Evolutionary conservation across 1,140 invertebrate species (phyloP).

Genomic region (Ostrea denselamellosa): DNA sequence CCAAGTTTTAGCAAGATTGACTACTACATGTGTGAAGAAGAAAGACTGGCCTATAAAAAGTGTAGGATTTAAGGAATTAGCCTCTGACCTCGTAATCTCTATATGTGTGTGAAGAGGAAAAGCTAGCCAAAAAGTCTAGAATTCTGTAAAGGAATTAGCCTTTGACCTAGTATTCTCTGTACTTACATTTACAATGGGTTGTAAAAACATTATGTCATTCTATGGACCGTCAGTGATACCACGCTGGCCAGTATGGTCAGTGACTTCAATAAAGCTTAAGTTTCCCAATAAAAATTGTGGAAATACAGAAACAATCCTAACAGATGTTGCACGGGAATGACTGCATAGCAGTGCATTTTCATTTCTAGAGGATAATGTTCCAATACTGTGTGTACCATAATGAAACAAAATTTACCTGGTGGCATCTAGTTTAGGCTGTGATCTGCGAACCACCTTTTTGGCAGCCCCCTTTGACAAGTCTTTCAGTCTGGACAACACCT

Average conservation of each 20-base stretch:
- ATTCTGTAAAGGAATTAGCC: neutral
- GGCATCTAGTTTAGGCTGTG: constrained; percentile 86
- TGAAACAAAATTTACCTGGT: constrained; percentile 76
- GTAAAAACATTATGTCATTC: constrained; percentile 28
- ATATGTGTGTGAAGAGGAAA: too few species aligned
- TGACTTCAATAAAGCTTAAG: neutral
- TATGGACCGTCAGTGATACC: neutral
- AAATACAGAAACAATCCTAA: too few species aligned
- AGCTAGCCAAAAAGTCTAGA: too few species aligned
- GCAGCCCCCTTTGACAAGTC: constrained; percentile 74
- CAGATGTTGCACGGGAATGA: too few species aligned
- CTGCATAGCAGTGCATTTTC: too few species aligned
- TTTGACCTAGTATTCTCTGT: neutral
- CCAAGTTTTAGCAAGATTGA: neutral
- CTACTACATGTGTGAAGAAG: neutral
- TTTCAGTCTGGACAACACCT: constrained; percentile 69
- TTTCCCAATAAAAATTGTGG: too few species aligned
- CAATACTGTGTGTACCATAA: too few species aligned
- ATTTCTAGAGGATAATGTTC: too few species aligned
- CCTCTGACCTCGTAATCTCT: neutral
- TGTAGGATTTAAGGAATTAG: neutral
- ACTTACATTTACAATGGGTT: neutral
- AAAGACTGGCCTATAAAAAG: neutral
- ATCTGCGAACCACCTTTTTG: constrained; percentile 83
- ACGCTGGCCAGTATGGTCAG: neutral